These are phyloP conservation scores for Eublepharis macularius DNA, from an alignment of 2,113 vertebrate species.

Conservation along the genomic window DNA sequence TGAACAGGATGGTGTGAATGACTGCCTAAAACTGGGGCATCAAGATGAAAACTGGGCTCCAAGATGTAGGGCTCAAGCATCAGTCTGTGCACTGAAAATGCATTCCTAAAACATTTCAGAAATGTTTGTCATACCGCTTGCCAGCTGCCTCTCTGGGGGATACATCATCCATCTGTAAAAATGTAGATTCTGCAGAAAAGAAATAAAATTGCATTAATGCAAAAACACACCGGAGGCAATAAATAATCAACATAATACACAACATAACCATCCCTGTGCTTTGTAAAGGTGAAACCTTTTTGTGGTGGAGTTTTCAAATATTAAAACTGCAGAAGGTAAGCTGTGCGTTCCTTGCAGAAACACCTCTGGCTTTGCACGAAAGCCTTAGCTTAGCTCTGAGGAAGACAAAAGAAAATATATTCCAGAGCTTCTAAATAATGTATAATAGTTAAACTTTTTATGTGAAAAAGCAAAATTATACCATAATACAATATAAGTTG, in stretches of 20 bases:
- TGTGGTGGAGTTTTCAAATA: fast-evolving
- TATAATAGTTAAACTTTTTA: background rate
- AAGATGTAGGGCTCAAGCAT: background rate
- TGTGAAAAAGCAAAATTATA: background rate
- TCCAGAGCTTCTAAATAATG: conserved; percentile 19
- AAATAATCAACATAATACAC: background rate
- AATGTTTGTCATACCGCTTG: background rate
- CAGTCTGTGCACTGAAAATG: background rate
- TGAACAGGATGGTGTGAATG: background rate
- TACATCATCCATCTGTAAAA: background rate
- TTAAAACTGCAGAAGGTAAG: conserved; percentile 26
- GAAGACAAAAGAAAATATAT: conserved; percentile 9
- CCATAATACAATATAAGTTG: background rate
- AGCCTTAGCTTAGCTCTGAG: background rate
- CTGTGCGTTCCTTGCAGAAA: conserved; percentile 3
- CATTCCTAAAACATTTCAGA: background rate
- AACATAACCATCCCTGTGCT: background rate
- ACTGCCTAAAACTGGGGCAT: too few species aligned
- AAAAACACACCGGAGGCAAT: background rate
- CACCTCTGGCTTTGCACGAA: fast-evolving
- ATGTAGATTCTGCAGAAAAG: background rate
- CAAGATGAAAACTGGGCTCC: background rate
- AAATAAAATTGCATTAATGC: background rate
- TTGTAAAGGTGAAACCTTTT: conserved; percentile 1
- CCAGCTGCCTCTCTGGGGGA: background rate